phyloP scores from a whole-genome alignment of 1,140 invertebrate species.

The Parasteatoda tepidariorum region DNA sequence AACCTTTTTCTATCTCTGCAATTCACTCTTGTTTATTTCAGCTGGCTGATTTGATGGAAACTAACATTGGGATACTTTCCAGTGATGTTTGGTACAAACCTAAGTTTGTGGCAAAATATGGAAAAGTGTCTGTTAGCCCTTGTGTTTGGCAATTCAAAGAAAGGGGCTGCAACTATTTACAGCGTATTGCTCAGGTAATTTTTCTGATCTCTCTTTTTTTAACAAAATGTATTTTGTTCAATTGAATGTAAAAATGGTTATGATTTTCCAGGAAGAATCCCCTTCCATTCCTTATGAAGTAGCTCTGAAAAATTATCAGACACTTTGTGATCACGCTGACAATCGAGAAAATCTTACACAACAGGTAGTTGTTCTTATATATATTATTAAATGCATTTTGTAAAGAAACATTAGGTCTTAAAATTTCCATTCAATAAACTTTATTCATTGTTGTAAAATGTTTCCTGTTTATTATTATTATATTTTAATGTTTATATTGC shows the following conservation, averaged over 20 bases:
- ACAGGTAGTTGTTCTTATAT: conserved; percentile 38
- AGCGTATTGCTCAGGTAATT: conserved; percentile 34
- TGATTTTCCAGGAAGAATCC: conserved; percentile 10
- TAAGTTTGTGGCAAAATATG: neutral
- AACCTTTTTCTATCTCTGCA: too few species aligned
- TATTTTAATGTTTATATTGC: too few species aligned
- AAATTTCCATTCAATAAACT: neutral
- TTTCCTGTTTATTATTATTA: too few species aligned
- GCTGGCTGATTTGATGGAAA: conserved; percentile 41
- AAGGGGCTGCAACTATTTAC: conserved; percentile 33
- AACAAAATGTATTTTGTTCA: neutral
- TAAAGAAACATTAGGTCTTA: too few species aligned
- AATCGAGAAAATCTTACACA: conserved; percentile 53
- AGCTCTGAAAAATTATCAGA: conserved; percentile 68
- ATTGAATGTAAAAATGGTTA: neutral
- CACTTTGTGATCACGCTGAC: conserved; percentile 66
- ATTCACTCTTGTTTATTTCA: too few species aligned
- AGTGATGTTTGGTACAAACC: conserved; percentile 44
- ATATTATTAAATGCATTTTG: too few species aligned
- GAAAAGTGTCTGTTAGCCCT: conserved; percentile 1
- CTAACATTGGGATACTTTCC: conserved; percentile 27
- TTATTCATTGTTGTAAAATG: neutral
- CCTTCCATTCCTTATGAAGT: conserved; percentile 54
- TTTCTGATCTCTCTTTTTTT: neutral
- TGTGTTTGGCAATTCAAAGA: conserved; percentile 42